Conservation (phyloP, 1,140 invertebrate genomes). For the Hylaeus anthracinus region DNA sequence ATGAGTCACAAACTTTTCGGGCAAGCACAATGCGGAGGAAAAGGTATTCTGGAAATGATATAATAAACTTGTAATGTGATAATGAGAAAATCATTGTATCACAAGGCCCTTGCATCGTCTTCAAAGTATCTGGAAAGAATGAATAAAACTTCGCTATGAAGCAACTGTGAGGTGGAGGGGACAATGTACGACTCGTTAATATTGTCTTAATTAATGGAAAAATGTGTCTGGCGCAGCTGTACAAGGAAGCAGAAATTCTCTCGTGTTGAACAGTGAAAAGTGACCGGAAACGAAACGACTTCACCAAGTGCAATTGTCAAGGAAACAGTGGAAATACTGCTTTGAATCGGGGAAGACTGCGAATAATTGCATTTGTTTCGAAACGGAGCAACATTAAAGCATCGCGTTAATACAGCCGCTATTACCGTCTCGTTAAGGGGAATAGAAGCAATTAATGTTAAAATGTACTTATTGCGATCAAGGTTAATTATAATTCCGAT, state of each 20-base stretch:
- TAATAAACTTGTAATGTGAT: too few relatives aligned
- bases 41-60: too few relatives aligned
- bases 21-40: too few relatives aligned
- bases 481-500: too few relatives aligned
- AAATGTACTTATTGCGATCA: too few relatives aligned
- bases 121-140: neutral
- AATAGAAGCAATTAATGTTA: too few relatives aligned
- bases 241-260: neutral
- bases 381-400: neutral
- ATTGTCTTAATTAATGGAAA: slow-evolving; percentile 4
- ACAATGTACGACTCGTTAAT: neutral
- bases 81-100: too few relatives aligned
- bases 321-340: neutral
- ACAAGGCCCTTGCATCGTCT: too few relatives aligned
- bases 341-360: neutral
- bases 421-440: neutral
- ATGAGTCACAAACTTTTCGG: too few relatives aligned
- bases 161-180: neutral
- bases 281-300: neutral
- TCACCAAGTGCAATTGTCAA: neutral
- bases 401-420: neutral
- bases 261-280: neutral
- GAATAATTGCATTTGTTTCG: neutral
- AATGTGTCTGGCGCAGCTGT: neutral
- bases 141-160: neutral